These are phyloP conservation scores for Sinocyclocheilus anshuiensis DNA, from an alignment of 2,113 vertebrate genomes.

Conservation along the genomic window DNA sequence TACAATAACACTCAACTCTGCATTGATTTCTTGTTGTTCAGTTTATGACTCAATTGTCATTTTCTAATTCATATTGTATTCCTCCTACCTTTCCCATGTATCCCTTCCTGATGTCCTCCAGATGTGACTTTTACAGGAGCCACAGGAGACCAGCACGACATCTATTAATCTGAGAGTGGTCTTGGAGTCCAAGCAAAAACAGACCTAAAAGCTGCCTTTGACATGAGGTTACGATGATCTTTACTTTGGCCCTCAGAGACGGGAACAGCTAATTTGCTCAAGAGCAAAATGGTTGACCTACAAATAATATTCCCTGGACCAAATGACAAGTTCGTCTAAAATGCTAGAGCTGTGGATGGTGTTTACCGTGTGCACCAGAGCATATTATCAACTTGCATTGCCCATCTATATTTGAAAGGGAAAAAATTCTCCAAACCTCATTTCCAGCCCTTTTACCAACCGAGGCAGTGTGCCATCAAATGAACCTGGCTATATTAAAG, in stretches of 20 bases:
- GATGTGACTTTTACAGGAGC: slow-evolving; percentile 13
- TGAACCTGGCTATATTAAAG: slow-evolving; percentile 20
- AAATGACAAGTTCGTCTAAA: not conserved
- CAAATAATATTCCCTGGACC: not conserved
- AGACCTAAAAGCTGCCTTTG: not conserved
- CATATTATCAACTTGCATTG: not conserved
- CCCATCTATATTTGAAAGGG: slow-evolving; percentile 13
- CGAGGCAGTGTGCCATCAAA: not conserved
- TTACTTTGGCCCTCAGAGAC: not conserved
- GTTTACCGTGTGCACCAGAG: slow-evolving; percentile 17
- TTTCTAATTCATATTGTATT: not conserved
- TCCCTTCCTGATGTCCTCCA: slow-evolving; percentile 16
- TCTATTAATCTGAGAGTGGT: not conserved
- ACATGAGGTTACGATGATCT: slow-evolving; percentile 9
- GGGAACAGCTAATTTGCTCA: slow-evolving; percentile 9
- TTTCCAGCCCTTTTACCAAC: slow-evolving; percentile 26
- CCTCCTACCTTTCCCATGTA: not conserved
- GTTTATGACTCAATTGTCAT: not conserved
- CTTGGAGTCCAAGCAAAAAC: not conserved
- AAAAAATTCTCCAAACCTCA: slow-evolving; percentile 14
- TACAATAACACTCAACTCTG: not conserved
- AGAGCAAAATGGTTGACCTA: slow-evolving; percentile 29
- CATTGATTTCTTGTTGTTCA: not conserved
- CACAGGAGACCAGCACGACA: not conserved
- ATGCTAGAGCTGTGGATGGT: not conserved